Evolutionary conservation across 2,888 invertebrate genomes (phyloP).

Genomic region (Phorcus lineatus): DNA sequence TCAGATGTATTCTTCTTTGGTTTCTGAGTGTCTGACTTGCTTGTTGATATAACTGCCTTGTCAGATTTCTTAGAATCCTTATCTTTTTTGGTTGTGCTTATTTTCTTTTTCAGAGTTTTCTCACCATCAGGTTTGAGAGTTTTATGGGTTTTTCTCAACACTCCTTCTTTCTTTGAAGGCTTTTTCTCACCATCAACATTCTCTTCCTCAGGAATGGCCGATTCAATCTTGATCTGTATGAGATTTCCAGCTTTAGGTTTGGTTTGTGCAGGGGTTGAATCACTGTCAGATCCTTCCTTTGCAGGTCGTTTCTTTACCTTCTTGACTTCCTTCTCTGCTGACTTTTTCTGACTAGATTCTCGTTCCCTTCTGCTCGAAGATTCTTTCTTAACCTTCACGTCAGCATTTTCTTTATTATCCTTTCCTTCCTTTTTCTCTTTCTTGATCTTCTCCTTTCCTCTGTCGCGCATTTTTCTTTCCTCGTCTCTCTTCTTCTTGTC

Average conservation of each 20-base stretch:
- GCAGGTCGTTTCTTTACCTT: conserved; percentile 15
- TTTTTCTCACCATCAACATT: not conserved
- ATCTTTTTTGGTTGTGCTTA: not conserved
- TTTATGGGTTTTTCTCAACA: not conserved
- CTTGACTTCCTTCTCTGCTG: conserved; percentile 40
- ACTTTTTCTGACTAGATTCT: conserved; percentile 74
- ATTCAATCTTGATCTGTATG: not conserved
- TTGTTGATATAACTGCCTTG: not conserved
- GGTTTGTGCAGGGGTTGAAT: not conserved
- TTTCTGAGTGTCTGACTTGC: not conserved
- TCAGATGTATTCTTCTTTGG: not conserved
- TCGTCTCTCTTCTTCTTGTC: conserved; percentile 70
- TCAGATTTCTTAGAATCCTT: not conserved
- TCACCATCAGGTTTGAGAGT: not conserved
- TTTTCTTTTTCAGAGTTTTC: not conserved
- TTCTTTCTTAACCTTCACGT: conserved; percentile 50
- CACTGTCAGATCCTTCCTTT: conserved; percentile 9
- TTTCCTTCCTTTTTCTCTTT: conserved; percentile 43
- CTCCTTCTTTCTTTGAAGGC: not conserved
- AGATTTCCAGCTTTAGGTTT: not conserved
- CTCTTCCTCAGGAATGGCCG: not conserved
- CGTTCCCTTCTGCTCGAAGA: conserved; percentile 74
- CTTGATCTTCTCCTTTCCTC: conserved; percentile 61
- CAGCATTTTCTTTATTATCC: conserved; percentile 47
- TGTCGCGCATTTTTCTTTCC: conserved; percentile 76